These are phyloP conservation scores for Himantopus leucocephalus DNA, from an alignment of 2,113 vertebrate genomes.

Conservation along the genomic window DNA sequence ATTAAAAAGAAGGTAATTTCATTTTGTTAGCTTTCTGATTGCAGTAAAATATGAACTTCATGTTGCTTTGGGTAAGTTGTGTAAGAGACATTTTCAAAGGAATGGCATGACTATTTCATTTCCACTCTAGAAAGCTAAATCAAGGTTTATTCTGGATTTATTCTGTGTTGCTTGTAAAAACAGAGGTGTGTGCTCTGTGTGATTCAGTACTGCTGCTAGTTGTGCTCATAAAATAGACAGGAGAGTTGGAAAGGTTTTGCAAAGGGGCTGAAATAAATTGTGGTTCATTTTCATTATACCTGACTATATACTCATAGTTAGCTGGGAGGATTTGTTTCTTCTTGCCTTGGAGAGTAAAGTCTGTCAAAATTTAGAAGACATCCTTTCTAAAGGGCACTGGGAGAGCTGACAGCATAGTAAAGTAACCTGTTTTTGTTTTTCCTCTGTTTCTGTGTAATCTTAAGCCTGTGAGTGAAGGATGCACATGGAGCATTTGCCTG, in stretches of 20 bases:
- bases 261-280: not conserved
- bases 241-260: not conserved
- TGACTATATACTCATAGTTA: not conserved
- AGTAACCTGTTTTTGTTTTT: not conserved
- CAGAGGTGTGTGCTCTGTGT: not conserved
- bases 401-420: not conserved
- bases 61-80: not conserved
- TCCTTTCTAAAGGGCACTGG: not conserved
- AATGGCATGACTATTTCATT: not conserved
- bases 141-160: not conserved
- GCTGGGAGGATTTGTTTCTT: not conserved
- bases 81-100: not conserved
- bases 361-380: not conserved
- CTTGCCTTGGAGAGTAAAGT: not conserved
- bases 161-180: not conserved
- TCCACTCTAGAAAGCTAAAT: not conserved
- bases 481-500: not conserved
- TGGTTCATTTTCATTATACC: not conserved
- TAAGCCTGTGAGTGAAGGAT: not conserved
- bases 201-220: not conserved
- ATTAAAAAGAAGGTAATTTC: constrained; percentile 85
- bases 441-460: not conserved
- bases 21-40: not conserved
- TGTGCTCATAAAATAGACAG: not conserved
- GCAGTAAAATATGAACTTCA: not conserved